Base-by-base conservation (phyloP, 2,113 vertebrate genomes). In the Vanacampus margaritifer region DNA sequence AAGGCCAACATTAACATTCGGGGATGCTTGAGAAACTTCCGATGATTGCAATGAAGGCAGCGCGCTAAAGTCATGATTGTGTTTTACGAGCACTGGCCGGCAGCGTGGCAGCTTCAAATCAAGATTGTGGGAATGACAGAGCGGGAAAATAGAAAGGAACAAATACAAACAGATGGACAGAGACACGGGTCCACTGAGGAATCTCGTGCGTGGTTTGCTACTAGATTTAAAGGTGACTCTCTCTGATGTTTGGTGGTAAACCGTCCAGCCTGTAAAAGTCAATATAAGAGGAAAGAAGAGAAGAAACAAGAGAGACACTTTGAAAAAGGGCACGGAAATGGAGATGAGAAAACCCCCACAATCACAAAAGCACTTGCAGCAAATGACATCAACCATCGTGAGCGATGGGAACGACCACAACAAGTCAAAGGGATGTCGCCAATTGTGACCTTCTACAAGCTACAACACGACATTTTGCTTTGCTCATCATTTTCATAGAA, bases 171-270 rank as follows among this genome's bases (percentile, higher is more conserved):
- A 92, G 88, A 94, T 94, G 92, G 91, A 93, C 92, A 88, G 93
- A 90, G 89, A 89, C 95, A 99, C 95, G 93, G 98, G 95, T 95
- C 98, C 98, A 98, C 95, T 99, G 96, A 99, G 96, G 97, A 99
- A 99, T 99, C 98, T 95, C 95, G 98, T 93, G 92, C 96, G 98
- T 92, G 98, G 97, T 98, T 99, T 99, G 95, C 95, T 98, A 95
- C 94, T 98, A 97, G 96, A 97, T 94, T 99, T 98, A 97, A 96
- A 95, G 94, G 96, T 94, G 94, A 98, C 94, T 95, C 95, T 98
- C 94, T 98, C 97, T 93, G 96, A 95, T 86, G 97, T 95, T 95
- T 96, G 95, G 93, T 96, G 97, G 95, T 92, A 97, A 94, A 97
- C 94, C 93, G 96, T 97, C 96, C 97, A 99, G 91, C 97, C 98